Evolutionary conservation across 2,113 vertebrate species (phyloP).

Genomic region (Trogon melanurus): DNA sequence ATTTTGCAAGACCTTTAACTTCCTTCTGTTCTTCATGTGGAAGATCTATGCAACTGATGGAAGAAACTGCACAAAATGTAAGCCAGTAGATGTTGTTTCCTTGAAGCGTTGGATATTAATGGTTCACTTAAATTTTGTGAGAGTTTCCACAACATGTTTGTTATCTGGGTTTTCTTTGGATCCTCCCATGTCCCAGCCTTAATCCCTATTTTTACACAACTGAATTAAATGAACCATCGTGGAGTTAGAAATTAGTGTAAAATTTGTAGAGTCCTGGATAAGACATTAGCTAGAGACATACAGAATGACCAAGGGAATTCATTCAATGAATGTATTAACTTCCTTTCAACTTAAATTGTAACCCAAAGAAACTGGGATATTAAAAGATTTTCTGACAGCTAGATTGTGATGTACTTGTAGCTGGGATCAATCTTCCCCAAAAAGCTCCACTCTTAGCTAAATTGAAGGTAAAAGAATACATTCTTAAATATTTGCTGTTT

Average conservation of each 20-base stretch:
- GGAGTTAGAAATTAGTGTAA: background rate
- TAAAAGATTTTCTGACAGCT: background rate
- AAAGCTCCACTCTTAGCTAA: background rate
- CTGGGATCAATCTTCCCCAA: background rate
- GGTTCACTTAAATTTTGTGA: background rate
- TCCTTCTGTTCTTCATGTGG: background rate
- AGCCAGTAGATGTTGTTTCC: background rate
- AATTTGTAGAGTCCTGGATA: background rate
- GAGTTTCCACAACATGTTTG: background rate
- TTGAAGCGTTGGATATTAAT: background rate
- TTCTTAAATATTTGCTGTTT: background rate
- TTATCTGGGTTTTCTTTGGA: fast-evolving
- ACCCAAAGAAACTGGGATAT: background rate
- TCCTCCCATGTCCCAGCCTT: background rate
- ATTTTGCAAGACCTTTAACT: background rate
- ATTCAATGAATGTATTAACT: background rate
- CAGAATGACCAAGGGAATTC: background rate
- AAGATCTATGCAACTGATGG: background rate
- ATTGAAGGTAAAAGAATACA: background rate
- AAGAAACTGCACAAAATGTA: background rate
- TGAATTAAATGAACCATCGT: background rate
- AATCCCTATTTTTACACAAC: background rate
- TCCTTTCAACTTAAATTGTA: background rate
- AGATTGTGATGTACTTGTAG: background rate
- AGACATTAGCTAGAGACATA: background rate